Conservation (phyloP, 2,797 vertebrate genomes). For the Setipinna tenuifilis region DNA sequence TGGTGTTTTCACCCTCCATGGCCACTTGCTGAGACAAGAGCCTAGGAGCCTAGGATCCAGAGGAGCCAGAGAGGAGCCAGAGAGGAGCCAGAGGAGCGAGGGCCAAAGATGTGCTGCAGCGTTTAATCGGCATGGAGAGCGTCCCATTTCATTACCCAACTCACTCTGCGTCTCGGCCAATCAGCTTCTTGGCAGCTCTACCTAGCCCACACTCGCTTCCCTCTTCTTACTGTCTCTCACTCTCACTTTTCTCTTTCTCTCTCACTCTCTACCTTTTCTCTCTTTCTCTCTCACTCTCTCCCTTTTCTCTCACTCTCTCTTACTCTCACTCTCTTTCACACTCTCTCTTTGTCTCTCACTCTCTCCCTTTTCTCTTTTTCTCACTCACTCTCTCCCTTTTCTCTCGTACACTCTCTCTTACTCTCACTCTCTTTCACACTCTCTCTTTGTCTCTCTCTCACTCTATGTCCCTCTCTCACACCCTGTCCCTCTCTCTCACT, state of each 20-base stretch:
- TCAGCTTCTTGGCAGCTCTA: conserved; percentile 37
- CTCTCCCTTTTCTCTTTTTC: background rate
- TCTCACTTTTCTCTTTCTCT: background rate
- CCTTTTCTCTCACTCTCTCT: background rate
- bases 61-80: conserved; percentile 35
- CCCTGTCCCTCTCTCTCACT: background rate
- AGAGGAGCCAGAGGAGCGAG: conserved; percentile 31
- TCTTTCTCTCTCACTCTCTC: background rate
- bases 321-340: too few relatives aligned
- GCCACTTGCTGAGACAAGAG: conserved; percentile 4
- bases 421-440: background rate
- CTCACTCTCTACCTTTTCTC: background rate
- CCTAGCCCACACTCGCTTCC: background rate
- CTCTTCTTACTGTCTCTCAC: background rate
- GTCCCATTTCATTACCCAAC: conserved; percentile 53
- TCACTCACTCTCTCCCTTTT: background rate
- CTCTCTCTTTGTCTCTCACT: too few relatives aligned
- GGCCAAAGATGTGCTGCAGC: conserved; percentile 49
- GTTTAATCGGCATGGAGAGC: conserved; percentile 53
- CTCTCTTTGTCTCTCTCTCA: background rate
- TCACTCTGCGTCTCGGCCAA: conserved; percentile 41
- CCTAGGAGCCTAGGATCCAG: conserved; percentile 11
- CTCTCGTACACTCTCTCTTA: background rate
- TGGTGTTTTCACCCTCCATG: background rate
- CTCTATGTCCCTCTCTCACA: background rate